Conservation (phyloP, 2,888 invertebrate species). For the Anoncus sp. region DNA sequence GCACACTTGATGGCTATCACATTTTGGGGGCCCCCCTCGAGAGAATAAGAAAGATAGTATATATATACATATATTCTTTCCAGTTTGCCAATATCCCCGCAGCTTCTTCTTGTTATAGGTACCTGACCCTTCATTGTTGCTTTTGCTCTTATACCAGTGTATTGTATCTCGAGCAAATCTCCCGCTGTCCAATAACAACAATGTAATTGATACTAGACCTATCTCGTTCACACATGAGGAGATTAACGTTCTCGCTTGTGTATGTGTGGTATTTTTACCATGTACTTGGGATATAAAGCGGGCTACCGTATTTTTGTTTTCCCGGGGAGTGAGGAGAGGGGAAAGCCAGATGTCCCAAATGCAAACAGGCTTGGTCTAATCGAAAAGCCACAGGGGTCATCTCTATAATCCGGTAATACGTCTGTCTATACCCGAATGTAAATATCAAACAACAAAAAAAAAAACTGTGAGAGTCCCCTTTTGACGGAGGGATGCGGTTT, state of each 20-base stretch:
- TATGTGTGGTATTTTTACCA: no score
- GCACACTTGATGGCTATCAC: constrained; percentile 80
- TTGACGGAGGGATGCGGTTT: constrained; percentile 5
- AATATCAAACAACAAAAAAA: constrained; percentile 54
- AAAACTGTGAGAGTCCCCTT: constrained; percentile 3
- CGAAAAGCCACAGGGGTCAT: constrained; percentile 80
- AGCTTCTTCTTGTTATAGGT: constrained; percentile 54
- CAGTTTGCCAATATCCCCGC: constrained; percentile 33
- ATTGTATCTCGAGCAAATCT: constrained; percentile 78
- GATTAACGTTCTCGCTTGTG: no score
- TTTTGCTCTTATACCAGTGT: constrained; percentile 81
- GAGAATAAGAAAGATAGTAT: constrained; percentile 35
- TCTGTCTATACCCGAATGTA: constrained; percentile 60
- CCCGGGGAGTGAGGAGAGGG: neutral
- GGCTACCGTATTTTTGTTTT: constrained; percentile 39
- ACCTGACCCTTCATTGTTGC: constrained; percentile 74
- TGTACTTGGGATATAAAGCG: neutral
- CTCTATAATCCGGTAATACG: constrained; percentile 79
- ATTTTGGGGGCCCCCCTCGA: constrained; percentile 67
- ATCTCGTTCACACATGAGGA: constrained; percentile 42
- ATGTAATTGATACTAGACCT: constrained; percentile 82
- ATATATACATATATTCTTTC: constrained; percentile 5
- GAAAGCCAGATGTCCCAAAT: constrained; percentile 75
- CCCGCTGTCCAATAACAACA: constrained; percentile 79
- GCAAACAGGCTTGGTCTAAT: constrained; percentile 76